Conservation (phyloP, 2,113 vertebrate genomes). For the Neogobius melanostomus region DNA sequence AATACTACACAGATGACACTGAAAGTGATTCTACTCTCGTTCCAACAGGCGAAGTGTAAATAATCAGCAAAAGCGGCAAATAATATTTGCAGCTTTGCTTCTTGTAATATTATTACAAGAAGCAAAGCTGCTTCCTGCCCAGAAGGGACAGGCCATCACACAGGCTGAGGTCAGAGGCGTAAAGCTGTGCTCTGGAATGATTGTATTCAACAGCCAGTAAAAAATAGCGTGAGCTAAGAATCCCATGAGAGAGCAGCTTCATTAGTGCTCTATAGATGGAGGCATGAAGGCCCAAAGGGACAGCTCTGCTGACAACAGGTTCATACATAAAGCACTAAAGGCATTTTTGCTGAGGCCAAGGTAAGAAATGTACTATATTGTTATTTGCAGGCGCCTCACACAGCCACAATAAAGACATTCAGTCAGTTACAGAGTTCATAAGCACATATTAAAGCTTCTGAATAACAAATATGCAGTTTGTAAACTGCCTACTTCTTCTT, state of each 20-base stretch:
- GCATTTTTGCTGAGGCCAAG: neutral
- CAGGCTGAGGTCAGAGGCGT: slow-evolving; percentile 48
- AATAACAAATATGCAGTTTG: too few species aligned
- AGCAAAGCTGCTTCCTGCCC: slow-evolving; percentile 23
- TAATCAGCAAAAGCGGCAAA: slow-evolving; percentile 23
- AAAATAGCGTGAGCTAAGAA: neutral
- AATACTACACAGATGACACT: neutral
- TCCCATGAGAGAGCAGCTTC: neutral
- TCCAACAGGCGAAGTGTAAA: slow-evolving; percentile 18
- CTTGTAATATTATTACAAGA: too few species aligned
- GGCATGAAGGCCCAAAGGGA: neutral
- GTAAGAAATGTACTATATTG: neutral
- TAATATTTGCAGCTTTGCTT: too few species aligned
- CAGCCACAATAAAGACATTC: too few species aligned
- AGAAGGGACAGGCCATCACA: slow-evolving; percentile 27
- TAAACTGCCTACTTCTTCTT: too few species aligned
- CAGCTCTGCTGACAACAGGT: neutral
- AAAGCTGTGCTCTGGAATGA: slow-evolving; percentile 48
- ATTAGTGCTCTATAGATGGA: neutral
- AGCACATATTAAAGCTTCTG: too few species aligned
- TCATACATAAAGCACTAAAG: neutral
- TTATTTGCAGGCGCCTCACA: neutral
- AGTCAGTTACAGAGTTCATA: too few species aligned
- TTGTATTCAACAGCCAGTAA: slow-evolving; percentile 29
- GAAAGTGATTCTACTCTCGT: too few species aligned